These are phyloP conservation scores for Lasiurus borealis DNA, from an alignment of 2,113 vertebrate species.

Conservation along the genomic window DNA sequence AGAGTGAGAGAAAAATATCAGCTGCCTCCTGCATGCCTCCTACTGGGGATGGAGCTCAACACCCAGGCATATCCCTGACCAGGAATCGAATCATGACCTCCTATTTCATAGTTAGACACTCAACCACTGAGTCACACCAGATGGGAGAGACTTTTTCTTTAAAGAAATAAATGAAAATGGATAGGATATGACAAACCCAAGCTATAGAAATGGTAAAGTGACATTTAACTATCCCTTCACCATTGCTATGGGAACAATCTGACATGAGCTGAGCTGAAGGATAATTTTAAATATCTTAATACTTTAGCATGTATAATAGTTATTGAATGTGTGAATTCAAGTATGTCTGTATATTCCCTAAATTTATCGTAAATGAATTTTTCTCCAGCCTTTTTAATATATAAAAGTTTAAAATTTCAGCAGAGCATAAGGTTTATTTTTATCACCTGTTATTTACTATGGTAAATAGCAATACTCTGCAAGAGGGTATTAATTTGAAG, in stretches of 20 bases:
- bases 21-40: too few relatives aligned
- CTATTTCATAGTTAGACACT: too few relatives aligned
- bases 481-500: conserved; percentile 6
- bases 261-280: neutral
- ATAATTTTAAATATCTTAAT: conserved; percentile 12
- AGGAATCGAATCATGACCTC: too few relatives aligned
- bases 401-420: conserved; percentile 45
- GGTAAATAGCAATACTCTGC: neutral
- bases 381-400: neutral
- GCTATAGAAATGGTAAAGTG: neutral
- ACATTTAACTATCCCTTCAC: neutral
- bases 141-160: neutral
- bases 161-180: neutral
- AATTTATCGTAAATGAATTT: conserved; percentile 28
- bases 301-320: conserved; percentile 3
- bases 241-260: conserved; percentile 40
- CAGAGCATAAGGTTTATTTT: conserved; percentile 21
- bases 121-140: too few relatives aligned
- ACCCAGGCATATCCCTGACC: too few relatives aligned
- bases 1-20: too few relatives aligned
- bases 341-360: neutral
- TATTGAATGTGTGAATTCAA: conserved; percentile 14
- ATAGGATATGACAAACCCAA: neutral
- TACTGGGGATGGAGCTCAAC: too few relatives aligned
- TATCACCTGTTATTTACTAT: neutral